Evolutionary conservation across 53 echinoderm and acorn worm genomes (phyloP).

Genomic region (Stichopus horrens): DNA sequence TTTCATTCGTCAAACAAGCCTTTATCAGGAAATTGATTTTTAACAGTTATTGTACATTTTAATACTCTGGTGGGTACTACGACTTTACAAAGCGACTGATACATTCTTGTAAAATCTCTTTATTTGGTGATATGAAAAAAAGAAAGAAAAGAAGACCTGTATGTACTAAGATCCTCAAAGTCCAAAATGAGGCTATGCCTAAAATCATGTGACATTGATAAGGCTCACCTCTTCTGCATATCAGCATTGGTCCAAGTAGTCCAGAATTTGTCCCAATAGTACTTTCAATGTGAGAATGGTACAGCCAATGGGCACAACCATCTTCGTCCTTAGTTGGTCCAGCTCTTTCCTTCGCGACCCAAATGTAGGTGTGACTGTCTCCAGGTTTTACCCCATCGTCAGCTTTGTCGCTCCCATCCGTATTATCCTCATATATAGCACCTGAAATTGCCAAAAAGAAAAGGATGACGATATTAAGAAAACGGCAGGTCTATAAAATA

Average conservation of each 20-base stretch:
- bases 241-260: conserved; percentile 60
- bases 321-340: conserved; percentile 71
- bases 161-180: not conserved
- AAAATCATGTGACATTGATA: too few relatives aligned
- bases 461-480: not conserved
- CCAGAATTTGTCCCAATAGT: conserved; percentile 63
- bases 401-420: conserved; percentile 62
- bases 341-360: conserved; percentile 71
- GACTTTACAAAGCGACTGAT: too few relatives aligned
- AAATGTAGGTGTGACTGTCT: conserved; percentile 62
- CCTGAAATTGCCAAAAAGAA: conserved; percentile 47
- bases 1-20: too few relatives aligned
- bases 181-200: not conserved
- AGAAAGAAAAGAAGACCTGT: too few relatives aligned
- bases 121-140: too few relatives aligned
- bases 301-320: conserved; percentile 82
- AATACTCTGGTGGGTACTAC: too few relatives aligned
- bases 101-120: too few relatives aligned
- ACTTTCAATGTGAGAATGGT: conserved; percentile 79
- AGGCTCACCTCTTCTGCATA: conserved; percentile 70
- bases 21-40: too few relatives aligned
- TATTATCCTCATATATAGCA: conserved; percentile 76
- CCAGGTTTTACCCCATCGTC: conserved; percentile 79
- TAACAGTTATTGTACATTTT: too few relatives aligned
- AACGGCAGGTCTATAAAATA: not conserved